Evolutionary conservation across 2,113 vertebrate species (phyloP), one percentile per base, ranked within the genome.

Genomic region (Podiceps cristatus): DNA sequence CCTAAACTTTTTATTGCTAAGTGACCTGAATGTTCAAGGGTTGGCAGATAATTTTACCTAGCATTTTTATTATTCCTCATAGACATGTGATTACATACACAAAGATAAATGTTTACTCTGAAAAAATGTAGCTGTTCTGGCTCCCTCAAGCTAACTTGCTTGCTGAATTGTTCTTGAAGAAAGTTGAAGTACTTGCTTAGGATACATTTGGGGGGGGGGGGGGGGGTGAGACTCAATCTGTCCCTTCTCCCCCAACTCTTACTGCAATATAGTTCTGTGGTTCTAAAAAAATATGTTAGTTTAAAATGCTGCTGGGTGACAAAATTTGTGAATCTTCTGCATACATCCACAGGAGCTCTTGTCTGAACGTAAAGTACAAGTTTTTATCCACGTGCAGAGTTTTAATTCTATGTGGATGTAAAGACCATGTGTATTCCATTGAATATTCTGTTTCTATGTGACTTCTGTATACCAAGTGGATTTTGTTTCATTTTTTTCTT

Each of bases 361-460:
- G 86, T 97, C 91, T 96, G 94, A 97, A 94, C n/a, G 63, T 97
- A 82, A 97, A 97, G 88, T 97, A 93, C 78, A 90, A 95, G 90
- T 90, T 95, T 95, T 94, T 97, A 97, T 96, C 94, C 96, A 96
- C 69, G 88, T 96, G 88, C 96, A 95, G 96, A 96, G 49, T 98
- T 98, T 97, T 91, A 95, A 95, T 96, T 98, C 90, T 95, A 49
- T 97, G 96, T 72, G 83, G 79, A 98, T 1, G 47, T 96, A 98
- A 97, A 96, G 33, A 94, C 80, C 80, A 90, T 97, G 79, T 93
- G 97, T 98, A 97, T 93, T 97, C 88, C 97, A 93, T 75, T 98
- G 97, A 96, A 93, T 98, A 98, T 98, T 98, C 96, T 97, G 94
- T 98, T 98, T 98, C 95, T 98, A 96, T 98, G 98, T 98, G 98